phyloP scores from a whole-genome alignment of 2,797 vertebrate species.

The Fratercula arctica region DNA sequence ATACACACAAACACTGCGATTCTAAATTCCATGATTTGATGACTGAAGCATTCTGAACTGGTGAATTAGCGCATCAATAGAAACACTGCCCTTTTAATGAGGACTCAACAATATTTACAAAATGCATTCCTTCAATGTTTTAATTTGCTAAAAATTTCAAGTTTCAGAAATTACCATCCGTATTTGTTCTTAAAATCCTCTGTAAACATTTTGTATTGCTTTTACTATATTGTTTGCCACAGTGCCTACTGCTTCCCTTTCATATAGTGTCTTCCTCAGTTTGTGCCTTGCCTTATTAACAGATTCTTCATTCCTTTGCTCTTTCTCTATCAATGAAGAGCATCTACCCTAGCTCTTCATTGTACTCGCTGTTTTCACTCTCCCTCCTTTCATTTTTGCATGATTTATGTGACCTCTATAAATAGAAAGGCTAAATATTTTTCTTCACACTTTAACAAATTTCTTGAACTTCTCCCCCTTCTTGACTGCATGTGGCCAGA shows the following conservation, averaged over 20 bases:
- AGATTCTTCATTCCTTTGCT: background rate
- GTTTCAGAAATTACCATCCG: background rate
- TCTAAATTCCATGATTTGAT: background rate
- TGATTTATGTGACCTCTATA: background rate
- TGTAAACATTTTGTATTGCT: background rate
- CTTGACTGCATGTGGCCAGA: background rate
- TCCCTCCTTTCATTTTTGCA: background rate
- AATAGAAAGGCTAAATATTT: background rate
- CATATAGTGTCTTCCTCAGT: background rate
- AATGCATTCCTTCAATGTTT: background rate
- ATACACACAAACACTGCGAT: background rate
- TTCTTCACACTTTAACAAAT: background rate
- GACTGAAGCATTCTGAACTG: conserved; percentile 9
- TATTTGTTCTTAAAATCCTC: background rate
- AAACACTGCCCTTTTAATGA: background rate
- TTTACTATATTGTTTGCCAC: background rate
- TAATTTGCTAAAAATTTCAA: background rate
- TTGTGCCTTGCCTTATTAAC: background rate
- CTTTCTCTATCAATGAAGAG: background rate
- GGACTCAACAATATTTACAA: background rate
- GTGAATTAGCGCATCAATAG: background rate
- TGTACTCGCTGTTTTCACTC: background rate
- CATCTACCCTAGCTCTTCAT: background rate
- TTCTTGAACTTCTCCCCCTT: background rate
- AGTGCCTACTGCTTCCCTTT: background rate